Base-by-base conservation (phyloP, 2,888 invertebrate genomes). In the Drosophila mulleri region DNA sequence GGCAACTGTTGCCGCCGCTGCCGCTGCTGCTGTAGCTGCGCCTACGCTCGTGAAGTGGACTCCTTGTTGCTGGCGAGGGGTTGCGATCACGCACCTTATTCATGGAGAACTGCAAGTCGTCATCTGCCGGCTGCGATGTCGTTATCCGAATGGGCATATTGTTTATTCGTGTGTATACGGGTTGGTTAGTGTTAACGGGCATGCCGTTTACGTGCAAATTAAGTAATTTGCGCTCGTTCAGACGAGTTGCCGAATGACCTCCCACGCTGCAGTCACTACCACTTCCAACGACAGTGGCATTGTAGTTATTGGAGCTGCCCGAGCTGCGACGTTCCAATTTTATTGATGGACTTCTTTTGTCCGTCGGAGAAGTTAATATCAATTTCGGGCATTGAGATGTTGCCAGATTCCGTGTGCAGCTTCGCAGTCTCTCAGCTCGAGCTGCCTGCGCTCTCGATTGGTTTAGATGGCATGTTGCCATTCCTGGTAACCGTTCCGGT, bases 61-160 rank as follows among this genome's bases (percentile, higher is more conserved):
- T 16, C 11, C 16, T 16, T 16, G n/a, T 9, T n/a, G 12, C 44
- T 3, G 64, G 70, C 4, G 76, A 69, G 7, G 41, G 26, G 23
- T 45, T 64, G 8, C 69, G 56, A 6, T 73, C 39, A 4, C 75
- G 70, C 26, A 88, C 66, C n/a, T 59, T 75, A 26, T 73, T 79
- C 3, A 83, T 16, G 1, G 72, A 72, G 6, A 85, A 58, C 2
- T 69, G 59, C 42, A 72, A n/a, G 20, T 83, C 52, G 39, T 67
- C 53, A 16, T 71, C 78, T 5, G 20, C 4, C 2, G 71, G 29
- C 29, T 65, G 65, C 3, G 82, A 65, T 0, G 85, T 82, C 3
- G 82, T 86, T 45, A 86, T 86, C 16, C 83, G 57, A 37, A 86
- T 78, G 59, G 88, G 88, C 44, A 85, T 48, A 18, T 83, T 82